These are phyloP conservation scores for Galeopterus variegatus DNA, from an alignment of 2,113 vertebrate genomes.

Conservation along the genomic window DNA sequence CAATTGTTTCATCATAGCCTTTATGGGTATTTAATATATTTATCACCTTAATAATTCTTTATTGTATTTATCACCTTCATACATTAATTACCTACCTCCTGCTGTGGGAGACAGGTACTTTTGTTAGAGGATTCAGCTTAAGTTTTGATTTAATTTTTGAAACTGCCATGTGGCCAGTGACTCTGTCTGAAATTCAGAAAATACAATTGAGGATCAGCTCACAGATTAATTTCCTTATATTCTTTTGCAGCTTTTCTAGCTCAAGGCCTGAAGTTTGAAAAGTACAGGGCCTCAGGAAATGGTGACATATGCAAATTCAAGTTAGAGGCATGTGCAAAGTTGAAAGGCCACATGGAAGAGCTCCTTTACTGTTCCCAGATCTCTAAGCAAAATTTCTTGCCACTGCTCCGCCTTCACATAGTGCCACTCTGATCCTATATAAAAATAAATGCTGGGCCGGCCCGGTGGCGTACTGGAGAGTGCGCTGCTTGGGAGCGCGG, in stretches of 20 bases:
- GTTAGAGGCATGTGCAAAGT: background rate
- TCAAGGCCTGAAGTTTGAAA: conserved; percentile 3
- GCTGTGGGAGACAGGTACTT: conserved; percentile 63
- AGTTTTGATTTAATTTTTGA: conserved; percentile 71
- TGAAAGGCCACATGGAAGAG: background rate
- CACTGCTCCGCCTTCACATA: conserved; percentile 19
- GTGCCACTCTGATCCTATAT: background rate
- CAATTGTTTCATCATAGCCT: conserved; percentile 1
- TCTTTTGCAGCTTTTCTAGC: conserved; percentile 8
- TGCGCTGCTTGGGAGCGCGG: too few relatives aligned
- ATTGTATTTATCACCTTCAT: background rate
- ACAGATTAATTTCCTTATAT: conserved; percentile 55
- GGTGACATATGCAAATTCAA: conserved; percentile 9
- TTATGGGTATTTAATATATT: background rate
- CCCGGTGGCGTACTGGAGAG: too few relatives aligned
- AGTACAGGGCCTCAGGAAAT: conserved; percentile 14
- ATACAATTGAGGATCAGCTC: conserved; percentile 44
- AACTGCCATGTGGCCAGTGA: conserved; percentile 74
- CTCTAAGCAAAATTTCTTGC: conserved; percentile 32
- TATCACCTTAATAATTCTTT: conserved; percentile 42
- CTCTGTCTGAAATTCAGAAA: conserved; percentile 77
- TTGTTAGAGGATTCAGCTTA: conserved; percentile 77
- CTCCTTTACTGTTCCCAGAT: background rate
- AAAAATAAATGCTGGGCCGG: conserved; percentile 48
- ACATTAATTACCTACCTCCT: conserved; percentile 75